Base-by-base conservation (phyloP, 2,888 invertebrate genomes). In the Mythimna vitellina region DNA sequence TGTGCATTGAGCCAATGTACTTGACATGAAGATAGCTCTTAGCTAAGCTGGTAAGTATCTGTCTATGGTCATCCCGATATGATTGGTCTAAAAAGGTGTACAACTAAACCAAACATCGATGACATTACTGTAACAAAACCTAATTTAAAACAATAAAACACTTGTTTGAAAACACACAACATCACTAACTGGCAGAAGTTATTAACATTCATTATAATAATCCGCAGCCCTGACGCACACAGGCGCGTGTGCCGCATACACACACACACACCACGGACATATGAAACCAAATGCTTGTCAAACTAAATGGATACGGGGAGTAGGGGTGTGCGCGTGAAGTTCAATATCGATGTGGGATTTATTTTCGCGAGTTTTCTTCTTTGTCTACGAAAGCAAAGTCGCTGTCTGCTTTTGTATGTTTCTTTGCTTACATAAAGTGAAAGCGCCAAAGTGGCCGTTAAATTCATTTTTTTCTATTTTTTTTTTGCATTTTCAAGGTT, bases 211-310 rank as follows among this genome's bases (percentile, higher is more conserved):
- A 83, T 83, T 81, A 84, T 81, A 82, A 80, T 80, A 82, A 74
- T 72, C 20, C 71, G 35, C 89, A 91, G 70, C 92, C 90, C 91
- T 91, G 87, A 85, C 87, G 56, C 87, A 84, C 86, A 70, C 89
- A 76, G 88, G 84, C 87, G n/a, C n/a, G 17, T 1, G 6, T 12
- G 0, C 4, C 12, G 7, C 8, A 10, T 8, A 10, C 46, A 17
- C 6, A 46, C 46, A 46, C 83, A 79, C 76, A 57, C 71, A 75
- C 46, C 53, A 46, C 72, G 91, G 92, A 90, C 93, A 93, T 93
- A 94, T 95, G 95, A 95, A 95, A 95, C 95, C 95, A 93, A 95
- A 95, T 93, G 95, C 95, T 95, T 96, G 96, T 96, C 96, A 95
- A 95, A 95, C 95, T 94, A 95, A 95, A 96, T 95, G 96, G 95